These are phyloP conservation scores for Micromesistius poutassou DNA, from an alignment of 2,797 vertebrate genomes.

Conservation along the genomic window DNA sequence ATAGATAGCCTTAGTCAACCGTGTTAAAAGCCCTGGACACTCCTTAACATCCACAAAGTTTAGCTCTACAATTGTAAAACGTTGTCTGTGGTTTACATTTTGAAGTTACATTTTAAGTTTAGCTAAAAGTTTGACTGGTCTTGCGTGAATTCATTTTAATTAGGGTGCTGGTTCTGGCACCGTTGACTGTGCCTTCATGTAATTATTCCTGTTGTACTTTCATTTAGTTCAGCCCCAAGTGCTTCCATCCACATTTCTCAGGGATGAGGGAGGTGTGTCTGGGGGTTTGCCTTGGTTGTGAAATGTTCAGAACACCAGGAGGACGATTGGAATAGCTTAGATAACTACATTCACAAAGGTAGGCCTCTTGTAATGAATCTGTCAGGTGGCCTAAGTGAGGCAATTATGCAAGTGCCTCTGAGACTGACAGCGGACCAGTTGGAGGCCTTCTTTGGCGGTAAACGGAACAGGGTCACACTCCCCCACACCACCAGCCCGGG, in stretches of 20 bases:
- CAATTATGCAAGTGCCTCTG: slow-evolving; percentile 48
- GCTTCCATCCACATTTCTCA: background rate
- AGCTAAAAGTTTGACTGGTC: background rate
- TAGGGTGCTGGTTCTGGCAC: background rate
- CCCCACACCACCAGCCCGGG: too few relatives aligned
- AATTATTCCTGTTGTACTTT: background rate
- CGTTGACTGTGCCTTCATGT: background rate
- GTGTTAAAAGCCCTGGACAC: background rate
- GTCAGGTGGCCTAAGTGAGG: slow-evolving; percentile 51
- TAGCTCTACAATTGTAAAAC: too few relatives aligned
- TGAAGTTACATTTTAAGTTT: background rate
- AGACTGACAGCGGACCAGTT: slow-evolving; percentile 25
- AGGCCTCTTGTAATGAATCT: slow-evolving; percentile 65
- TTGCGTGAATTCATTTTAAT: background rate
- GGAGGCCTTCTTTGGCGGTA: too few relatives aligned
- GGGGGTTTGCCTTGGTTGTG: slow-evolving; percentile 31
- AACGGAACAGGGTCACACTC: too few relatives aligned
- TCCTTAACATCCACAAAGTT: background rate
- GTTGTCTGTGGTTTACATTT: background rate
- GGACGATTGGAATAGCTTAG: slow-evolving; percentile 62
- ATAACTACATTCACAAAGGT: slow-evolving; percentile 66
- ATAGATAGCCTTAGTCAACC: background rate
- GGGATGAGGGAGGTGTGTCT: background rate
- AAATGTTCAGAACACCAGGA: slow-evolving; percentile 56
- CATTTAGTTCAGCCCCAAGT: background rate